These are phyloP conservation scores for Chlorodrepanis virens DNA, from an alignment of 2,113 vertebrate species.

Conservation along the genomic window DNA sequence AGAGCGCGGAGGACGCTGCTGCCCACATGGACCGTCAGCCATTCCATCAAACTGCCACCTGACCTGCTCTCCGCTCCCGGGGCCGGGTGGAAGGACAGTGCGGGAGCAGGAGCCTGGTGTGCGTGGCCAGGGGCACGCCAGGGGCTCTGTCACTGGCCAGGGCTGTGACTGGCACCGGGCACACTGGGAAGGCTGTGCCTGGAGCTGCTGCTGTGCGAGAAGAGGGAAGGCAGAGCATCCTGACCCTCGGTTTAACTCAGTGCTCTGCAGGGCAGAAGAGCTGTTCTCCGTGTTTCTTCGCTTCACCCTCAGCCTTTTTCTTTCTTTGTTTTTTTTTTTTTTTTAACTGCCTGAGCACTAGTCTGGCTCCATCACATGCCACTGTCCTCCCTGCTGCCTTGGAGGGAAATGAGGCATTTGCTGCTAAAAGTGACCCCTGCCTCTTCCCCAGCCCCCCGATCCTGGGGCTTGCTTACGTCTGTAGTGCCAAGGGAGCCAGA, in stretches of 20 bases:
- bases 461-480: not conserved
- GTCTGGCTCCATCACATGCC: not conserved
- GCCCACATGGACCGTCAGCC: not conserved
- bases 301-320: not conserved
- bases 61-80: not conserved
- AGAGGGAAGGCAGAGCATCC: not conserved
- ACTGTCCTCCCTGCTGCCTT: not conserved
- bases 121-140: rapidly evolving
- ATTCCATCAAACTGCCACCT: constrained; percentile 11
- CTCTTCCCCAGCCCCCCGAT: not conserved
- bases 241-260: rapidly evolving
- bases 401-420: not conserved
- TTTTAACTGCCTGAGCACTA: not conserved
- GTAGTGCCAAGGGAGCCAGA: not conserved
- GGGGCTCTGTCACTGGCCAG: not conserved
- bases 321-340: not conserved
- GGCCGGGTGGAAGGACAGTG: not conserved
- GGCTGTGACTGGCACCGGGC: not conserved
- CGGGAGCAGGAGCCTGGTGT: not conserved
- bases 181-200: not conserved
- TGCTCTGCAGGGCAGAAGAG: not conserved
- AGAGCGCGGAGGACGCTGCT: not conserved
- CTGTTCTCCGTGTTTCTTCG: not conserved
- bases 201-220: constrained; percentile 16
- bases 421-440: constrained; percentile 17